Evolutionary conservation across 2,797 vertebrate genomes (phyloP), one percentile per base, ranked within the genome.

Genomic region (Acanthurus lineatus): DNA sequence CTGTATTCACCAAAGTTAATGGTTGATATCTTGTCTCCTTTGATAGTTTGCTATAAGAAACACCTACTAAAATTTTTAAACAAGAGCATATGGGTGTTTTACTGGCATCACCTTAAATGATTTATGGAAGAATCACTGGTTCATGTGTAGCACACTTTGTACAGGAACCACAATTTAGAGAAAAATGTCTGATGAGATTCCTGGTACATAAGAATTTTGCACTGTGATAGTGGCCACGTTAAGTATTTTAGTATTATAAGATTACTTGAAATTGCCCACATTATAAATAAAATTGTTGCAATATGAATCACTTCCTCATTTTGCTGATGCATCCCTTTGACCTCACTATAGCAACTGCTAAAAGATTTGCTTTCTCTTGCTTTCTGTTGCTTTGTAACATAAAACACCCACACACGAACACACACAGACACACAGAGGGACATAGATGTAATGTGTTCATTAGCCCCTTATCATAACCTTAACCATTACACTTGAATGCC

Each of bases 331-430:
- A 53, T 2, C 17, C 42, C 44, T 52, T 79, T 62, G 32, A 53
- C 28, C 40, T 25, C 51, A 28, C 28, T 25, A 44, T 64, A 54
- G 62, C 51, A 63, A 32, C 38, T 15, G 8, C 9, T 57, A 20
- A 45, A 47, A 52, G 57, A 73, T 84, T 40, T 56, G 44, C 22
- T 81, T 81, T 58, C 66, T 22, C 32, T 28, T 64, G 35, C 59
- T 53, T 60, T 58, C 16, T 16, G 8, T 20, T 10, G 3, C 51
- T 20, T n/a, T 10, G 5, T 32, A 32, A 32, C 28, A 32, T 32
- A 32, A 32, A 32, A 32, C 28, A 32, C 28, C 28, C 28, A 32
- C 28, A 32, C 28, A 28, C 28, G 4, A 28, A 28, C 28, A 28
- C 28, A 28, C 28, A 28, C 28, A 28, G 28, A 28, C 28, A 32